These are phyloP conservation scores for Lacerta viridis DNA, from an alignment of 2,797 vertebrate genomes.

Conservation along the genomic window DNA sequence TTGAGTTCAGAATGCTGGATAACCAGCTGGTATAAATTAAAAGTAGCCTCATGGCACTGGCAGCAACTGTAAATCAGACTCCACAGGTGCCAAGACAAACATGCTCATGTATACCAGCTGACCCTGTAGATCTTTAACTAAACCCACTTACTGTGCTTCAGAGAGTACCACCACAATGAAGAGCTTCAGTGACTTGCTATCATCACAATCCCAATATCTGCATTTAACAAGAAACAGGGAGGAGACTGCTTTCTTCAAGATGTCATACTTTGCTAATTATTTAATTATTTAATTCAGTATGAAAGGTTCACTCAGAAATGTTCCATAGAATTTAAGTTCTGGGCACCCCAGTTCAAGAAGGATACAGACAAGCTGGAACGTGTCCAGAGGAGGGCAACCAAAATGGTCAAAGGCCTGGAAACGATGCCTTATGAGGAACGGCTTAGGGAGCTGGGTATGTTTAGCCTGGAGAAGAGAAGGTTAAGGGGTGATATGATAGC, in stretches of 20 bases:
- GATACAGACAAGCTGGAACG: too few species aligned
- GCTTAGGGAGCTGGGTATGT: too few species aligned
- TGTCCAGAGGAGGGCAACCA: too few species aligned
- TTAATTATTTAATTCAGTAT: neutral
- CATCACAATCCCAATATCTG: neutral
- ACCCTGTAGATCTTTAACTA: slow-evolving; percentile 32
- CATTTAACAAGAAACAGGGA: neutral
- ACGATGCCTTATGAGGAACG: too few species aligned
- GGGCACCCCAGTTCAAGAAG: too few species aligned
- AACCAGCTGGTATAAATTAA: slow-evolving; percentile 31
- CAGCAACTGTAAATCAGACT: slow-evolving; percentile 32
- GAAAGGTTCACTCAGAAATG: neutral
- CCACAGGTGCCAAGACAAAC: slow-evolving; percentile 49
- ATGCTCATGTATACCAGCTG: slow-evolving; percentile 32
- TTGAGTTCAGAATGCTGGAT: slow-evolving; percentile 21
- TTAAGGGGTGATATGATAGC: too few species aligned
- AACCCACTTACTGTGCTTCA: neutral
- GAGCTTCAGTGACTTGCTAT: neutral
- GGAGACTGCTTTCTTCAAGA: neutral
- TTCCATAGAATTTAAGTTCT: neutral
- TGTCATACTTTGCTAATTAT: neutral
- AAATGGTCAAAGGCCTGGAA: too few species aligned
- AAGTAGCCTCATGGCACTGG: neutral
- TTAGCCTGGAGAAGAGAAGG: too few species aligned
- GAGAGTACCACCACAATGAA: neutral